Conservation (phyloP, 2,797 vertebrate species). For the Dallia pectoralis region DNA sequence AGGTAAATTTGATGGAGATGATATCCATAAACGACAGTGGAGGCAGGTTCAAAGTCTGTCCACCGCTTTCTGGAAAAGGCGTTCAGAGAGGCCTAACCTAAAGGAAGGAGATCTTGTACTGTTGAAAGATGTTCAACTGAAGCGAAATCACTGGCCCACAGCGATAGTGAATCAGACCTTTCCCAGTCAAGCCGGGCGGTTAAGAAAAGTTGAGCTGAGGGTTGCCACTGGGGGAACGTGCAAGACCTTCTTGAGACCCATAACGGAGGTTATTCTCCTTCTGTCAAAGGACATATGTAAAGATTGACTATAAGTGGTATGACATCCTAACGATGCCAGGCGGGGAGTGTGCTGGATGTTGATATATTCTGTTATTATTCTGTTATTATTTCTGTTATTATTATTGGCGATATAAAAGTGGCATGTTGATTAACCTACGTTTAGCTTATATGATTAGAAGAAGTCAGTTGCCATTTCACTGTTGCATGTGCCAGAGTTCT, state of each 20-base stretch:
- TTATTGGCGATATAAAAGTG: no score
- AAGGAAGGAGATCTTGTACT: conserved; percentile 6
- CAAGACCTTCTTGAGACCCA: conserved; percentile 7
- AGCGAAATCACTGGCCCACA: conserved; percentile 6
- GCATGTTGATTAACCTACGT: neutral
- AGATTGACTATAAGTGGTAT: neutral
- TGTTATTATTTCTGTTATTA: no score
- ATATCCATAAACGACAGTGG: conserved; percentile 29
- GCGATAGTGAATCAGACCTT: conserved; percentile 1
- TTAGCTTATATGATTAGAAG: no score
- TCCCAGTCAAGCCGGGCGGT: neutral
- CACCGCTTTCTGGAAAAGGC: conserved; percentile 25
- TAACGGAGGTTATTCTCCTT: neutral
- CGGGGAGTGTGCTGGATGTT: neutral
- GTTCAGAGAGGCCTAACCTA: neutral
- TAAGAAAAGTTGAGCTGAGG: neutral
- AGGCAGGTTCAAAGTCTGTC: conserved; percentile 22
- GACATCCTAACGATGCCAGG: neutral
- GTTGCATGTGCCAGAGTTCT: no score
- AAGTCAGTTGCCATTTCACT: no score
- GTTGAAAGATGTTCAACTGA: conserved; percentile 7
- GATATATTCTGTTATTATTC: no score
- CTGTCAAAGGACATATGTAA: neutral
- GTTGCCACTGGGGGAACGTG: neutral
- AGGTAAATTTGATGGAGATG: conserved; percentile 14